phyloP scores from a whole-genome alignment of 2,113 vertebrate species.

The Barbus barbus region DNA sequence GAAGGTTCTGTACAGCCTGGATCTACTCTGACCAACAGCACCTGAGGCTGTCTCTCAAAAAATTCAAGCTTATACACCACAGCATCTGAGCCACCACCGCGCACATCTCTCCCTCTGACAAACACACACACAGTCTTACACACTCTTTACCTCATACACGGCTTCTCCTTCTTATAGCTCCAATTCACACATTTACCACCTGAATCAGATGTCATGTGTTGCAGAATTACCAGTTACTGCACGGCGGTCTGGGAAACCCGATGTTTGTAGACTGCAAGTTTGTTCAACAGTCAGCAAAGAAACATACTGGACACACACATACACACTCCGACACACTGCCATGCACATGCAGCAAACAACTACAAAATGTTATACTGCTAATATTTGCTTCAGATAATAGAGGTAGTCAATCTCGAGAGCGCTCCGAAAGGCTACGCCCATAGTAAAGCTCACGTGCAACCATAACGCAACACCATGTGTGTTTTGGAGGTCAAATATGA shows the following conservation, averaged over 20 bases:
- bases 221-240: too few species aligned
- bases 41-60: conserved; percentile 63
- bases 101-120: conserved; percentile 24
- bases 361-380: conserved; percentile 12
- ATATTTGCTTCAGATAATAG: conserved; percentile 39
- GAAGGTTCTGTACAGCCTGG: conserved; percentile 72
- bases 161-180: conserved; percentile 6
- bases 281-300: background rate
- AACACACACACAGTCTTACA: conserved; percentile 37
- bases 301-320: conserved; percentile 5
- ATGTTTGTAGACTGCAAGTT: too few species aligned
- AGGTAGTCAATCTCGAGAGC: conserved; percentile 35
- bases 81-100: conserved; percentile 51
- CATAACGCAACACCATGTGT: background rate
- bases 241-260: too few species aligned
- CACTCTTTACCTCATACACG: conserved; percentile 36
- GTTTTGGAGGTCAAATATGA: conserved; percentile 58
- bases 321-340: conserved; percentile 19
- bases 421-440: background rate
- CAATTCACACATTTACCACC: conserved; percentile 20
- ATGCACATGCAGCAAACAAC: background rate
- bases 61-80: conserved; percentile 14
- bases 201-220: background rate
- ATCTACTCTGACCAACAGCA: conserved; percentile 75
- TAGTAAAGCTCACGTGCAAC: background rate